Conservation (phyloP, 2,113 vertebrate species). For the Brachyistius frenatus region DNA sequence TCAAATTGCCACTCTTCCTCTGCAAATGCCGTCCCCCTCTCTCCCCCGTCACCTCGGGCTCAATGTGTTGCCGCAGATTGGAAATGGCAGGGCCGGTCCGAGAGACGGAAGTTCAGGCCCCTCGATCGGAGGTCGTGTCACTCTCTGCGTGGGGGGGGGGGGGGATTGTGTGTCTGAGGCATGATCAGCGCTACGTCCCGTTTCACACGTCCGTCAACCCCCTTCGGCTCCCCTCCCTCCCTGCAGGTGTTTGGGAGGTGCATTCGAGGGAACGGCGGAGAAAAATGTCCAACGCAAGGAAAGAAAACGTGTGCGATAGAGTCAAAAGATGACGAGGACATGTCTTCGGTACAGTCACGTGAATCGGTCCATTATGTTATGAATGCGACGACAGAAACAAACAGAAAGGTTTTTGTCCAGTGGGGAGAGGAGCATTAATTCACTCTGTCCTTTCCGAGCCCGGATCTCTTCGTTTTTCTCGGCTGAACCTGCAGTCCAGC, state of each 20-base stretch:
- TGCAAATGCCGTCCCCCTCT: slow-evolving; percentile 50
- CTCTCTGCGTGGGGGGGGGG: slow-evolving; percentile 52
- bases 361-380: background rate
- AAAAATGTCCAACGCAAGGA: background rate
- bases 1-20: slow-evolving; percentile 40
- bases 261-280: background rate
- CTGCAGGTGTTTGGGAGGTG: background rate
- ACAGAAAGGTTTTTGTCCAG: background rate
- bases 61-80: slow-evolving; percentile 67
- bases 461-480: background rate
- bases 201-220: slow-evolving; percentile 33
- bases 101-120: slow-evolving; percentile 72
- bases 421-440: slow-evolving; percentile 2
- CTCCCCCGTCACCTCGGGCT: slow-evolving; percentile 64
- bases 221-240: background rate
- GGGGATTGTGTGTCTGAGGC: slow-evolving; percentile 50
- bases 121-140: slow-evolving; percentile 74
- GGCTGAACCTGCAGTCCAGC: slow-evolving; percentile 2
- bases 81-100: slow-evolving; percentile 64
- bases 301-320: background rate
- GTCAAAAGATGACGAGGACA: too few relatives aligned
- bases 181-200: slow-evolving; percentile 11
- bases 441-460: background rate
- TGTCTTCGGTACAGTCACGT: too few relatives aligned
- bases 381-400: background rate